Conservation (phyloP, 2,888 invertebrate species). For the Hymenopus coronatus region DNA sequence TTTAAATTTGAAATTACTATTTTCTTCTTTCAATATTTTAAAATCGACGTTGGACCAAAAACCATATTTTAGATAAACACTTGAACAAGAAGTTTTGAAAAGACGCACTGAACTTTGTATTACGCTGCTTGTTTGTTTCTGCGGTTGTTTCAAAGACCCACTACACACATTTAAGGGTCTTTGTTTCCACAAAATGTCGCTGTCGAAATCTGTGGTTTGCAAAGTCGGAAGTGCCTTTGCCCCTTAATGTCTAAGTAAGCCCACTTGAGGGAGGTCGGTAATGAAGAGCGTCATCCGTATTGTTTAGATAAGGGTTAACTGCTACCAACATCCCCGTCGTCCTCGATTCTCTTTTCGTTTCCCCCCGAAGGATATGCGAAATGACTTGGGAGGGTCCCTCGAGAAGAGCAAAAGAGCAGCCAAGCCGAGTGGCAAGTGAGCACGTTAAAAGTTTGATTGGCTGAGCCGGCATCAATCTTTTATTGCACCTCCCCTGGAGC, state of each 20-base stretch:
- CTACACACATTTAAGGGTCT: not conserved
- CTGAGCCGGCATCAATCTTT: not conserved
- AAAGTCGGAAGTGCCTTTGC: not conserved
- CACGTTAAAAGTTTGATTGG: slow-evolving; percentile 13
- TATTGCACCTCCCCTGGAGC: not conserved
- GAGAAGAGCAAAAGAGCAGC: not conserved
- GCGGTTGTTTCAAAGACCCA: too few relatives aligned
- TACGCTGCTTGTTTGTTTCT: too few relatives aligned
- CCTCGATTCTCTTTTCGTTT: not conserved
- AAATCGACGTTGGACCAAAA: too few relatives aligned
- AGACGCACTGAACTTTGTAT: too few relatives aligned
- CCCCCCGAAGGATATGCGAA: not conserved
- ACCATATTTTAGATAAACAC: too few relatives aligned
- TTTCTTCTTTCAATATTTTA: too few relatives aligned
- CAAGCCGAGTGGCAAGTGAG: not conserved
- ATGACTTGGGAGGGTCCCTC: not conserved
- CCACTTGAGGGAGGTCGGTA: not conserved
- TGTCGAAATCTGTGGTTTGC: not conserved
- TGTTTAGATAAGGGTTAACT: not conserved
- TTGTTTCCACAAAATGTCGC: not conserved
- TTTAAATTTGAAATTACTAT: too few relatives aligned
- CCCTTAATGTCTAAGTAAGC: not conserved
- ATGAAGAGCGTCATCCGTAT: not conserved
- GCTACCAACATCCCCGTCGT: not conserved
- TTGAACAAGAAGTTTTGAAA: too few relatives aligned